phyloP scores from a whole-genome alignment of 2,797 vertebrate species.

The Xiphophorus birchmanni region DNA sequence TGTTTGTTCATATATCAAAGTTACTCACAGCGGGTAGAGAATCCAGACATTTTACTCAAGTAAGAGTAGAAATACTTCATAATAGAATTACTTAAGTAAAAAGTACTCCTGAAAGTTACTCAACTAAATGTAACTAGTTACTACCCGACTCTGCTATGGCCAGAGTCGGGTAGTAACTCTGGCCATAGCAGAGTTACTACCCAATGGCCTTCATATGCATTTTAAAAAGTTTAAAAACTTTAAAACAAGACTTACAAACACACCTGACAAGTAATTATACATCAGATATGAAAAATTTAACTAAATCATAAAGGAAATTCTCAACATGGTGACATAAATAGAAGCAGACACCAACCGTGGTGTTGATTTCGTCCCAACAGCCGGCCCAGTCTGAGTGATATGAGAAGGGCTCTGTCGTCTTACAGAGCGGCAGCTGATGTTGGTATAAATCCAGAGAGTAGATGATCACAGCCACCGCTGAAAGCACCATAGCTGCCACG shows the following conservation, averaged over 20 bases:
- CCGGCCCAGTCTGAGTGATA: too few relatives aligned
- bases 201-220: background rate
- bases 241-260: background rate
- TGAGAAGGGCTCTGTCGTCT: fast-evolving
- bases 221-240: background rate
- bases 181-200: too few relatives aligned
- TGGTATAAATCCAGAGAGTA: constrained; percentile 71
- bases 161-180: too few relatives aligned
- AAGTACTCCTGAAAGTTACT: too few relatives aligned
- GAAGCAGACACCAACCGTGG: constrained; percentile 36
- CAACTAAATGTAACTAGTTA: too few relatives aligned
- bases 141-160: too few relatives aligned
- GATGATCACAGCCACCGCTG: constrained; percentile 68
- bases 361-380: constrained; percentile 32
- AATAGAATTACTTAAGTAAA: too few relatives aligned
- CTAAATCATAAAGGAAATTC: background rate
- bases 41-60: too few relatives aligned
- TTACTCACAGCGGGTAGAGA: too few relatives aligned
- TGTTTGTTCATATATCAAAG: too few relatives aligned
- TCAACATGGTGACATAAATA: background rate
- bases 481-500: constrained; percentile 43
- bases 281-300: background rate
- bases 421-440: constrained; percentile 36
- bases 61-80: too few relatives aligned
- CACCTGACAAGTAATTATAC: background rate